Conservation (phyloP, 2,797 vertebrate genomes). For the Myoxocephalus aenaeus region DNA sequence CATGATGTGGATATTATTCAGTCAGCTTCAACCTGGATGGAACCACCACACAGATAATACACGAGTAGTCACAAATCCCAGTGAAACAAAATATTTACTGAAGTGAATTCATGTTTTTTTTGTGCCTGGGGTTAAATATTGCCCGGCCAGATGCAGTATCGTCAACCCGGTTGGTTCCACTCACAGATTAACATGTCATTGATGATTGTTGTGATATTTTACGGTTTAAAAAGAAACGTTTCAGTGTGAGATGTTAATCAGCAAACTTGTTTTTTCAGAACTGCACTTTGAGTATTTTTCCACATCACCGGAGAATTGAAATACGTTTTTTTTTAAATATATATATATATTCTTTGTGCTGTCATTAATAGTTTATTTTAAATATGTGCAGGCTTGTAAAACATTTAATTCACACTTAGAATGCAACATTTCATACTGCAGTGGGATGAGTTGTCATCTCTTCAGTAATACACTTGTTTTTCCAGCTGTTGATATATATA, state of each 20-base stretch:
- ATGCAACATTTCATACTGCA: conserved; percentile 15
- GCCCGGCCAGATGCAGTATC: conserved; percentile 1
- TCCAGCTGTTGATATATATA: neutral
- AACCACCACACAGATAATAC: neutral
- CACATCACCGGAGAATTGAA: conserved; percentile 49
- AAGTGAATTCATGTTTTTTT: conserved; percentile 1
- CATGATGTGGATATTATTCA: conserved; percentile 23
- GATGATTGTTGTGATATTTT: conserved; percentile 1
- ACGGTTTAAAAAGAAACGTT: conserved; percentile 2
- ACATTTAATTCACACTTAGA: conserved; percentile 4
- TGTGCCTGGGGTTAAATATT: conserved; percentile 1
- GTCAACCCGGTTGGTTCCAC: neutral
- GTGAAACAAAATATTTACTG: conserved; percentile 17
- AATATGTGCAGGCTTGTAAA: neutral
- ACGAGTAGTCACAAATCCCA: neutral
- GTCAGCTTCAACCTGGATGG: conserved; percentile 13
- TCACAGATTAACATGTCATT: neutral
- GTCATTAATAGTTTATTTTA: conserved; percentile 3
- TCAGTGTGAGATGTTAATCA: neutral
- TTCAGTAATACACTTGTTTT: conserved; percentile 25
- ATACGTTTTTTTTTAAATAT: neutral
- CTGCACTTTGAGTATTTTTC: conserved; percentile 58
- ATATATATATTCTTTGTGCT: no score
- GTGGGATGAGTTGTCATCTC: neutral
- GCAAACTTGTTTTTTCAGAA: neutral